Evolutionary conservation across 1,140 invertebrate species (phyloP).

Genomic region (Drosophila gunungcola): DNA sequence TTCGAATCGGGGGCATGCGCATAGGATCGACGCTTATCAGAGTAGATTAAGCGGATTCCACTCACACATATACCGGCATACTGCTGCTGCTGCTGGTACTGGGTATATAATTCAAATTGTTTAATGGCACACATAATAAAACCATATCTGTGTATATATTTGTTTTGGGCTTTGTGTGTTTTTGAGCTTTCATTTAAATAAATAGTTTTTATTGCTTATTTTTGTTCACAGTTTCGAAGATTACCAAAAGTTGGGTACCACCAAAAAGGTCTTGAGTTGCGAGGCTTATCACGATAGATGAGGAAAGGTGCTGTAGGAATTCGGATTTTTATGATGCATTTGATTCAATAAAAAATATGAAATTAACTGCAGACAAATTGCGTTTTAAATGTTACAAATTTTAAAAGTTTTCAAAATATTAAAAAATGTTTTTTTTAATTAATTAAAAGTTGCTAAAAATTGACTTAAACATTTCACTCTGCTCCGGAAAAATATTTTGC

Average conservation of each 20-base stretch:
- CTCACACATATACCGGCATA: conserved; percentile 1
- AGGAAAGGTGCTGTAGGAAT: not conserved
- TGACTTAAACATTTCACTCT: no score
- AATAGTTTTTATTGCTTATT: conserved; percentile 50
- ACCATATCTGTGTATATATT: conserved; percentile 40
- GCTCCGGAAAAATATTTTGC: no score
- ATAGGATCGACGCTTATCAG: conserved; percentile 56
- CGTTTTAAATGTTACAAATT: no score
- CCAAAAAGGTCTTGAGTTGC: not conserved
- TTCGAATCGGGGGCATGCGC: conserved; percentile 53
- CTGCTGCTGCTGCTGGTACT: no score
- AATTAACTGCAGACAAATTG: not conserved
- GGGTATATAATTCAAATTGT: conserved; percentile 53
- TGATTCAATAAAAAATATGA: not conserved
- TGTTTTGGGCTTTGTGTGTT: conserved; percentile 28
- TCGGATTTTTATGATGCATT: not conserved
- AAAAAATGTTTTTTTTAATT: no score
- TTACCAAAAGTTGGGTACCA: conserved; percentile 20
- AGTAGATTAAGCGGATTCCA: conserved; percentile 54
- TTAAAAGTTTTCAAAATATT: no score
- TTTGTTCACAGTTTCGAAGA: conserved; percentile 34
- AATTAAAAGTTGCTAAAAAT: no score
- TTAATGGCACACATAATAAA: conserved; percentile 55
- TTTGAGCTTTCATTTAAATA: conserved; percentile 45
- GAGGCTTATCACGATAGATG: not conserved